Conservation (phyloP, 2,888 invertebrate species). For the Ethmia dodecea region DNA sequence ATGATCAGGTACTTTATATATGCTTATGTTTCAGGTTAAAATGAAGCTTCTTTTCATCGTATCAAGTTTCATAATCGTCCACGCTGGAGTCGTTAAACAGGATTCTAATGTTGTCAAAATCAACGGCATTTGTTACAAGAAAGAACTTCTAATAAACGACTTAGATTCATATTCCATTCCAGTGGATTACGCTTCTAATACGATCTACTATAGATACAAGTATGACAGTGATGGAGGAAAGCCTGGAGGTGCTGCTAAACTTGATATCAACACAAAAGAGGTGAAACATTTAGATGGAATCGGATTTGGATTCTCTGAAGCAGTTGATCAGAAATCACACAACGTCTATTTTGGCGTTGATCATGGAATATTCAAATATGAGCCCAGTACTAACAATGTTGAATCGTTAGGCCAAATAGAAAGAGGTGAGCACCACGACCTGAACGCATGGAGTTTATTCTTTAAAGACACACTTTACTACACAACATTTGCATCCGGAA, state of each 20-base stretch:
- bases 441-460: constrained; percentile 57
- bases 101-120: constrained; percentile 37
- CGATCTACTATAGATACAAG: constrained; percentile 48
- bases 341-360: constrained; percentile 51
- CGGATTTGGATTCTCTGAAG: constrained; percentile 49
- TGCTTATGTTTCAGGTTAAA: too few species aligned
- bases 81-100: constrained; percentile 34
- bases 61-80: constrained; percentile 25
- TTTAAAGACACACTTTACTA: constrained; percentile 49
- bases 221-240: constrained; percentile 32
- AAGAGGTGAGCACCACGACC: too few species aligned
- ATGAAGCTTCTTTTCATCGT: too few species aligned
- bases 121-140: constrained; percentile 34
- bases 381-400: constrained; percentile 35
- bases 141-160: constrained; percentile 36
- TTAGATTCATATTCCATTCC: constrained; percentile 42
- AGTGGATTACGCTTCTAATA: constrained; percentile 44
- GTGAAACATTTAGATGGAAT: constrained; percentile 38
- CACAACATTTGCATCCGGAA: constrained; percentile 46
- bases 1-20: too few species aligned
- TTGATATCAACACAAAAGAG: constrained; percentile 46
- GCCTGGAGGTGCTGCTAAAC: constrained; percentile 39
- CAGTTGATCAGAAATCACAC: constrained; percentile 43
- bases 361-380: constrained; percentile 56
- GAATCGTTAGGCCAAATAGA: constrained; percentile 35